A percentile compares a stretch with the other conserved stretches of the same genome.
These are phyloP conservation scores for Pseudachorutes palmiensis DNA, from an alignment of 1,140 invertebrate genomes.

Conservation along the genomic window DNA sequence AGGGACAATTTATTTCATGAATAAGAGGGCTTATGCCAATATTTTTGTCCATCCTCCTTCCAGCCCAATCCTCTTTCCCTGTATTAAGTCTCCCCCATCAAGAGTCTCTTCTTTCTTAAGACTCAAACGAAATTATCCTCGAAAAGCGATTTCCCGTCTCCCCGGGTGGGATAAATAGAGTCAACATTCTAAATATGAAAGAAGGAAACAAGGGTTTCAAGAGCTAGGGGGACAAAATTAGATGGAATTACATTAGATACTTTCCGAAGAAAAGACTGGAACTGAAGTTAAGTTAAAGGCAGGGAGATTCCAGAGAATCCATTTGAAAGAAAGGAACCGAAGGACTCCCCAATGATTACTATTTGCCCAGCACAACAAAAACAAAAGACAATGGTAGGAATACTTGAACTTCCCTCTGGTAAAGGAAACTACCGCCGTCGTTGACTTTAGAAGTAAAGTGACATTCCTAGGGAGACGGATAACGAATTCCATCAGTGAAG, in stretches of 20 bases:
- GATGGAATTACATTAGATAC: slow-evolving; percentile 5
- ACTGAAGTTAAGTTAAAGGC: not conserved
- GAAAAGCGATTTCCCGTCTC: slow-evolving; percentile 9
- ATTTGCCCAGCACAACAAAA: not conserved
- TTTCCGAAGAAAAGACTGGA: not conserved
- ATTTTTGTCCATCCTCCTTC: not conserved
- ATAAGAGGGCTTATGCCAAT: slow-evolving; percentile 8
- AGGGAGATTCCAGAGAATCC: not conserved
- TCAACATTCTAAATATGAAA: not conserved
- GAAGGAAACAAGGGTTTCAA: not conserved
- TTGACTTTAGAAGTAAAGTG: too few relatives aligned
- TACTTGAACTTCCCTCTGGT: too few relatives aligned
- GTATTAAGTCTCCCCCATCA: not conserved
- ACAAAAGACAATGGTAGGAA: too few relatives aligned
- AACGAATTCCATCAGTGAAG: too few relatives aligned
- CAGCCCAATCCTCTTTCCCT: not conserved
- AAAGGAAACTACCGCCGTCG: too few relatives aligned
- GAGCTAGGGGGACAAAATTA: not conserved
- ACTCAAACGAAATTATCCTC: slow-evolving; percentile 3
- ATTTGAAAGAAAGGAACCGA: not conserved
- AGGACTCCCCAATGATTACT: slow-evolving; percentile 6
- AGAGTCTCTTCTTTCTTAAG: slow-evolving; percentile 1
- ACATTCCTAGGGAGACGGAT: too few relatives aligned
- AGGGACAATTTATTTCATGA: slow-evolving; percentile 8
- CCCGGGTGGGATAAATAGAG: slow-evolving; percentile 7